Evolutionary conservation across 2,797 vertebrate genomes (phyloP).

Genomic region (Sebastes miniatus): DNA sequence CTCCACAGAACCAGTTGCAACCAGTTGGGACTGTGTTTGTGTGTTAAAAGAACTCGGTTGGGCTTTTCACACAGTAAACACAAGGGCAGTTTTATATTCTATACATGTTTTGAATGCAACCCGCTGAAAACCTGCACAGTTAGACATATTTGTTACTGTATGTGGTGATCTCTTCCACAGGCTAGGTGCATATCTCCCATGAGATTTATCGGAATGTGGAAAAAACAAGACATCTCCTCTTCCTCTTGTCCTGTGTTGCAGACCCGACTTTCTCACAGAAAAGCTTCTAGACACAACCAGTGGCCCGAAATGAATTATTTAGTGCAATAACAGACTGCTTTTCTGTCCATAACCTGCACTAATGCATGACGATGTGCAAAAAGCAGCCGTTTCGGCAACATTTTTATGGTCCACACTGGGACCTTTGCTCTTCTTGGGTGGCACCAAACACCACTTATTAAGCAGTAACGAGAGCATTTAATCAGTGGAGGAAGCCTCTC

Average conservation of each 20-base stretch:
- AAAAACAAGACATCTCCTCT: conserved; percentile 38
- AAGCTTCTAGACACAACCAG: background rate
- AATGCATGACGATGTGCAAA: background rate
- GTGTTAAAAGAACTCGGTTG: background rate
- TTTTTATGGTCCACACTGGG: background rate
- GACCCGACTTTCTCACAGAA: background rate
- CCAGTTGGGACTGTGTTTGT: background rate
- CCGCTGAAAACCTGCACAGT: no score
- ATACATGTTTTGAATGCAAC: background rate
- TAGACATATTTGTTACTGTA: background rate
- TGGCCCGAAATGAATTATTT: conserved; percentile 1
- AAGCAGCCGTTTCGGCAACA: background rate
- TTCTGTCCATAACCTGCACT: background rate
- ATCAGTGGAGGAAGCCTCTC: conserved; percentile 7
- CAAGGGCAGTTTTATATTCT: background rate
- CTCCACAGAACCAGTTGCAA: background rate
- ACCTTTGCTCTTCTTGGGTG: background rate
- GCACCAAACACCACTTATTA: background rate
- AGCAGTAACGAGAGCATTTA: conserved; percentile 6
- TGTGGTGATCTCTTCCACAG: conserved; percentile 24
- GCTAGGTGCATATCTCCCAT: conserved; percentile 34
- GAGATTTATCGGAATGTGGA: conserved; percentile 61
- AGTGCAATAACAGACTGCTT: background rate
- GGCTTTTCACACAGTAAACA: background rate
- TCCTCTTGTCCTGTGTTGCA: conserved; percentile 1